A percentile compares a stretch with the other conserved stretches of the same genome.
Evolutionary conservation across 2,797 vertebrate genomes (phyloP).

Genomic region (Liparis tanakae): DNA sequence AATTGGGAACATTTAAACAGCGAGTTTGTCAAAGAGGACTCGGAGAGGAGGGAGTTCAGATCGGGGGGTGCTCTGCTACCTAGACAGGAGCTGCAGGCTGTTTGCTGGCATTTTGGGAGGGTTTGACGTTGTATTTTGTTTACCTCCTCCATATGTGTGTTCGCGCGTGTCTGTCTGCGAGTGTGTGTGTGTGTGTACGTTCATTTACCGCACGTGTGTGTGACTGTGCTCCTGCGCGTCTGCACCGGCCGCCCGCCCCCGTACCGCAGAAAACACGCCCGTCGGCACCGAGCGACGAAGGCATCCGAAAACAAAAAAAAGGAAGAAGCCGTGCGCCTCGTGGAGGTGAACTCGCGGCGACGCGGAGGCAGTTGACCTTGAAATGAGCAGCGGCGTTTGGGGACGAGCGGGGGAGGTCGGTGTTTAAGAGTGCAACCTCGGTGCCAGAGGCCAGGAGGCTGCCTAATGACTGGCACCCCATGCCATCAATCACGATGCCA

Average conservation of each 20-base stretch:
- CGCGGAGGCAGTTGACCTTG: constrained; percentile 85
- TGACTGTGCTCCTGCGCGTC: constrained; percentile 47
- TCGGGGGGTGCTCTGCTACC: constrained; percentile 62
- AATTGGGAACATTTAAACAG: constrained; percentile 69
- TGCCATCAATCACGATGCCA: constrained; percentile 84
- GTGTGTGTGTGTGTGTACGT: constrained; percentile 34
- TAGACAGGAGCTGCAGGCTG: constrained; percentile 74
- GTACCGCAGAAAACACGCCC: constrained; percentile 70
- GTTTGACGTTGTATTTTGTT: constrained; percentile 65
- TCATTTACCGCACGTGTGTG: constrained; percentile 37
- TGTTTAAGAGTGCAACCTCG: constrained; percentile 83
- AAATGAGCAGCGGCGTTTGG: constrained; percentile 83
- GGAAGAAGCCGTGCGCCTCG: constrained; percentile 71
- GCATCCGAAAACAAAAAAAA: constrained; percentile 77
- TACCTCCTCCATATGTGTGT: constrained; percentile 46
- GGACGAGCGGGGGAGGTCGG: constrained; percentile 76
- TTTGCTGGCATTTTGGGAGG: constrained; percentile 71
- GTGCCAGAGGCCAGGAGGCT: constrained; percentile 85
- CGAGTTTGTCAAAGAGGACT: constrained; percentile 62
- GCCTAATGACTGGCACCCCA: constrained; percentile 84
- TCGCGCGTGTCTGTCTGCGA: constrained; percentile 5
- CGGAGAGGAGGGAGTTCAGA: constrained; percentile 57
- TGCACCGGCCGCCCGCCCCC: constrained; percentile 62
- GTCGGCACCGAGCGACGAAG: constrained; percentile 77
- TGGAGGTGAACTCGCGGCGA: constrained; percentile 76